Base-by-base conservation (phyloP, 2,113 vertebrate species). In the Rhynchopsitta pachyrhyncha region DNA sequence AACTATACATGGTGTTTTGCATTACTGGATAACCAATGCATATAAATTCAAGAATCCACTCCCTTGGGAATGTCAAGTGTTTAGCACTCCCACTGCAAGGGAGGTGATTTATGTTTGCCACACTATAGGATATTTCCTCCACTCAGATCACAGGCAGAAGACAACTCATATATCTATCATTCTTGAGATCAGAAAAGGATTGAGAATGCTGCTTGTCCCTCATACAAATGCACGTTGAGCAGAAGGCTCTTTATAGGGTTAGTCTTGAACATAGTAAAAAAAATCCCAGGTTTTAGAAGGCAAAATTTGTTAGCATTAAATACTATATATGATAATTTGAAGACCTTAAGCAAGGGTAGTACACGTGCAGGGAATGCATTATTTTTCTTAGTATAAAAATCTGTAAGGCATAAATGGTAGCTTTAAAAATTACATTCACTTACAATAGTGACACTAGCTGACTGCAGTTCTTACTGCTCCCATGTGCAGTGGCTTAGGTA, bases 261-360 rank as follows among this genome's bases (percentile, higher is more conserved):
- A 33, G 7, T 31, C 42, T 59, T 70, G 13, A 87, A 50, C 0
- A 0, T 23, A 16, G 10, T 46, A 63, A 82, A 85, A 55, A 10
- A 0, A 10, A 0, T 2, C 9, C 1, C 8, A n/a, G 17, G 13
- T 55, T 91, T 81, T 41, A 70, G 13, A 19, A 35, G 31, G 11
- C 9, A 91, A 63, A 24, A 19, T 17, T 5, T 67, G 4, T 78
- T 67, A 77, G 47, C 4, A 8, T 69, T 59, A 73, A 67, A 59
- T 66, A 66, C 10, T 41, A 6, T 13, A 63, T 22, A 16, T 24
- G 59, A 49, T 59, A 37, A 23, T 35, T 49, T 53, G 12, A 46
- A 53, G 19, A 63, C 39, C 31, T 63, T 41, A 52, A 85, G 17
- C 9, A 63, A 67, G 24, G 7, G 28, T 63, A 84, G 41, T 46